Evolutionary conservation across 2,113 vertebrate species (phyloP), one percentile per base, ranked within the genome.

Genomic region (Guaruba guarouba): DNA sequence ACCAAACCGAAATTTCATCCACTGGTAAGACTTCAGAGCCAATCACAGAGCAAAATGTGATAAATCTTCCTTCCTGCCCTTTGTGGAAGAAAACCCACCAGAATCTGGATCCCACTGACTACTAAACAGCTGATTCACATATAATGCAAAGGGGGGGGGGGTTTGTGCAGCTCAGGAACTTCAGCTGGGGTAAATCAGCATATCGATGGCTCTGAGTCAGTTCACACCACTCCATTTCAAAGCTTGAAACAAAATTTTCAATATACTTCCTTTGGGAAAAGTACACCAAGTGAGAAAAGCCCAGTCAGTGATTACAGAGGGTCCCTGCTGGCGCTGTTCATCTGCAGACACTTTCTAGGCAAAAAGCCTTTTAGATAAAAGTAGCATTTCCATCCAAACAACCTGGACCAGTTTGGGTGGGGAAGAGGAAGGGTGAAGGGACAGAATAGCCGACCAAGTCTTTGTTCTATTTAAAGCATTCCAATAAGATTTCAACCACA

Each of bases 391-490:
- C 66, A 79, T 78, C 66, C 84, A 75, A 93, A 79, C 39, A 71
- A 78, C 55, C 52, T 91, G 86, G 69, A 84, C 46, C 29, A 44
- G 22, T 84, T 54, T n/a, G 46, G 39, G 27, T 86, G 13, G 24
- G 52, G 88, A 90, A 91, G 29, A 68, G 77, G 76, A 91, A 93
- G 29, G 64, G 69, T 4, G 2, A 78, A 0, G 2, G 54, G 62
- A 74, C 44, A 84, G 77, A 87, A 91, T 7, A 62, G 66, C 62
- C 1, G 1, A 86, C 31, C 7, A 41, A 79, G 35, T 77, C 92
- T 93, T 94, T 95, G 82, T 88, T 95, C 93, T 94, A 71, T 83
- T 90, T 93, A 91, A 97, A 95, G 73, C 44, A 76, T 73, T 90
- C 52, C 83, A 70, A 68, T 79, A 82, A 92, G 74, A 82, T 78